Evolutionary conservation across 1,140 invertebrate species (phyloP).

Genomic region (Chionoecetes opilio): DNA sequence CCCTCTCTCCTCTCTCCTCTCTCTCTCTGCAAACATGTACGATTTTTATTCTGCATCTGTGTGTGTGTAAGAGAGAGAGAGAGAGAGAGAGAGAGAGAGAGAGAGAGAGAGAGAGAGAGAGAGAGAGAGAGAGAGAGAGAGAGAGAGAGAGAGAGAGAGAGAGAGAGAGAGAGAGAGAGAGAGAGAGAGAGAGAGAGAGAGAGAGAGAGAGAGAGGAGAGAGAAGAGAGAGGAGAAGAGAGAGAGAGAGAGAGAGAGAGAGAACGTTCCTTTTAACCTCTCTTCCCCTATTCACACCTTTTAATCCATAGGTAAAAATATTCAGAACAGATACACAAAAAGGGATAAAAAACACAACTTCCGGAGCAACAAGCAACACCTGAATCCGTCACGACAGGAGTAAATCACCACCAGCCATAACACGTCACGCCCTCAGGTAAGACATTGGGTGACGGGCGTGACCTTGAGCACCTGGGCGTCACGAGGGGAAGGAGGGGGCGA

Average conservation of each 20-base stretch:
- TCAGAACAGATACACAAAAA: no score
- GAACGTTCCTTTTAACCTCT: no score
- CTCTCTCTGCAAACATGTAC: background rate
- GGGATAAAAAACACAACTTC: background rate
- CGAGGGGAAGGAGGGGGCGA: background rate
- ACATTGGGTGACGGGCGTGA: background rate
- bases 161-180: background rate
- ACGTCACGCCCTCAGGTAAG: background rate
- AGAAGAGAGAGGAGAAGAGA: no score
- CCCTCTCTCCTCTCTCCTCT: no score
- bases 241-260: no score
- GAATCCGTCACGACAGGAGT: background rate
- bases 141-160: no score
- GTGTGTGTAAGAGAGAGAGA: background rate
- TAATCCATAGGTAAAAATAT: no score
- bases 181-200: background rate
- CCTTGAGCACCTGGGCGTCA: background rate
- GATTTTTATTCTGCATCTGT: background rate
- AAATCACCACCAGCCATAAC: background rate
- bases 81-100: background rate
- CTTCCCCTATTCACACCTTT: no score
- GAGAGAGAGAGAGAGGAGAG: background rate
- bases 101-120: background rate
- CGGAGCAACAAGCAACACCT: background rate
- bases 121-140: no score